Evolutionary conservation across 1,140 invertebrate species (phyloP), one percentile per base, ranked within the genome.

Genomic region (Dolichoris vasculosae): DNA sequence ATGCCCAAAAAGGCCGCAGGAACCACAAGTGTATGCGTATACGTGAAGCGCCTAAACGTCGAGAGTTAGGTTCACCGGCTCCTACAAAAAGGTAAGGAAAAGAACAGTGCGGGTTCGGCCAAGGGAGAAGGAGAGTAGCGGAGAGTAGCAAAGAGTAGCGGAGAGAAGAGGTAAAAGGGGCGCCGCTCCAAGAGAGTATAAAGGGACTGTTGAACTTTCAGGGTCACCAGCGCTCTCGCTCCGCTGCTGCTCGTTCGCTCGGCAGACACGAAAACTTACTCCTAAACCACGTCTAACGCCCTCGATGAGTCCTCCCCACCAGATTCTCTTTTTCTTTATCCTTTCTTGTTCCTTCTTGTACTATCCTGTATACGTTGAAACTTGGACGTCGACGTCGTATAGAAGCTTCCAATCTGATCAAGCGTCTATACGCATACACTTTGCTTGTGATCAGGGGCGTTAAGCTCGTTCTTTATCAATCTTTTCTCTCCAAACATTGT

Each of bases 141-240:
- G 69, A 35, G 35, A 30, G 38, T 35, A 69, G 30, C 67, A 30
- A 35, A 46, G 20, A 71, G 73, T 26, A 69, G 59, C 40, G 4
- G 55, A 79, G 48, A 38, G 20, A 85, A 40, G 81, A 79, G 59
- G 76, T 38, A 71, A 76, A 83, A 80, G 78, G 80, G 67, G 43
- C 69, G 48, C 46, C 17, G 80, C 20, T 46, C 67, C 30, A 40
- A 82, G 75, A 55, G 85, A 88, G 89, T 88, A 88, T 75, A 88
- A 89, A 90, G 89, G 90, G 91, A 91, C 90, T 92, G 91, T 91
- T 92, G 91, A 92, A 92, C 91, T 91, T 92, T 92, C 91, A 92
- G 91, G 91, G 91, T 92, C 91, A 92, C 88, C 89, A 84, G 86
- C 85, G 40, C 82, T 75, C 55, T 38, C 69, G 4, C 40, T 55